Percentiles rank a stretch among this genome's conserved stretches.
Evolutionary conservation across 2,888 invertebrate species (phyloP).

Genomic region (Trachelus tabidus): DNA sequence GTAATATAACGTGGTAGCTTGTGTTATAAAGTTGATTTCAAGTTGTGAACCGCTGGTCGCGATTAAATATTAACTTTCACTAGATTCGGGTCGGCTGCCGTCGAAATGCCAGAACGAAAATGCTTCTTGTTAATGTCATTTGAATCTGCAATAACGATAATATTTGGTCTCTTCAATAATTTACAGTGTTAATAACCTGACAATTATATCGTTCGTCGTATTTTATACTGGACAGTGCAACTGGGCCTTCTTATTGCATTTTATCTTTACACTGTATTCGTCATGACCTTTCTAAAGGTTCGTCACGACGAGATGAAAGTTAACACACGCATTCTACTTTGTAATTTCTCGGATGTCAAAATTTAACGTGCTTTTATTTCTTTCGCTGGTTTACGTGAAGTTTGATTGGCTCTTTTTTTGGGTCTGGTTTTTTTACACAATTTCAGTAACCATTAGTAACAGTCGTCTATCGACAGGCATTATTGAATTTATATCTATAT

Average conservation of each 20-base stretch:
- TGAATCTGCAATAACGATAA: background rate
- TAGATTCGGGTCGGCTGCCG: conserved; percentile 38
- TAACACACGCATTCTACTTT: background rate
- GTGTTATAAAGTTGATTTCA: conserved; percentile 14
- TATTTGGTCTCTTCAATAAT: background rate
- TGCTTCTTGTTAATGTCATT: background rate
- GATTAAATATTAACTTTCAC: conserved; percentile 48
- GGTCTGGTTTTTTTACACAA: background rate
- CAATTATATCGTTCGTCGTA: background rate
- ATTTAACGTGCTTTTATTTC: background rate
- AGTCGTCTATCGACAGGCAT: too few relatives aligned
- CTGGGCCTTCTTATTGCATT: background rate
- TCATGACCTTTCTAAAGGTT: background rate
- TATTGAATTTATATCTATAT: too few relatives aligned
- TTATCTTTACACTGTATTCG: background rate
- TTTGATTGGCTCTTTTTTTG: background rate
- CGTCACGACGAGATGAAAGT: background rate
- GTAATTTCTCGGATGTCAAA: background rate
- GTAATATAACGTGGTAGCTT: conserved; percentile 22
- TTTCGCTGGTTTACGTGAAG: background rate
- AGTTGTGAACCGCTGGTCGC: conserved; percentile 5
- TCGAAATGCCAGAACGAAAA: background rate
- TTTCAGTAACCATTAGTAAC: background rate
- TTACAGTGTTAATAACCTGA: background rate
- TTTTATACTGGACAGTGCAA: background rate